Base-by-base conservation (phyloP, 1,140 invertebrate species). In the Caerostris darwini region DNA sequence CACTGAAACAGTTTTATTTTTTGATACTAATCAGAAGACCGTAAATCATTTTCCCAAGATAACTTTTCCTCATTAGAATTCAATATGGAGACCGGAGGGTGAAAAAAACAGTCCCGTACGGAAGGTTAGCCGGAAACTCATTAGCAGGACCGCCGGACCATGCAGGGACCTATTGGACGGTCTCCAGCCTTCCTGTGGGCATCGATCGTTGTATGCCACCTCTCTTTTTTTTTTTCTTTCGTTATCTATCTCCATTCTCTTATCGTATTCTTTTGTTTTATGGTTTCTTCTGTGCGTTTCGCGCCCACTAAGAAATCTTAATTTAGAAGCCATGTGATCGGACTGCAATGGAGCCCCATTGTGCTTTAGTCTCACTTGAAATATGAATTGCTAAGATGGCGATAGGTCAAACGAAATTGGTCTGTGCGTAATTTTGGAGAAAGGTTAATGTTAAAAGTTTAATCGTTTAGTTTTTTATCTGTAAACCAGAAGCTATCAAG, bases 41-140 rank as follows among this genome's bases (percentile, higher is more conserved):
- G n/a, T 67, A 67, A 67, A 67, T 17, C 61, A 34, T 71, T 19
- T 50, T 50, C 69, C 69, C 19, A 71, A 71, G 69, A 71, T 71
- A 71, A 71, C 69, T 10, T 34, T 34, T 7, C 19, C 34, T 71
- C 69, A 71, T 71, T 71, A 34, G 19, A n/a, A 71, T 71, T 71
- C 69, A 71, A 71, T 71, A n/a, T 71, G 34, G 34, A 34, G 34
- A 34, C 69, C 10, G 69, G 19, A 10, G 69, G 69, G n/a, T 71
- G 10, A 34, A 19, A 10, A 71, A 19, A 10, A 71, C 69, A 10
- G n/a, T 10, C 69, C 69, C n/a, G 19, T 71, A 71, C 69, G 69
- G 69, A 50, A 8, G 50, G 69, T 71, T n/a, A 71, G 69, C 69
- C 69, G 69, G 69, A 71, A 71, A 71, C 69, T 71, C 69, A 71